A percentile compares a stretch with the other conserved stretches of the same genome.
These are phyloP conservation scores for Diaprepes abbreviatus DNA, from an alignment of 2,888 invertebrate genomes.

Conservation along the genomic window DNA sequence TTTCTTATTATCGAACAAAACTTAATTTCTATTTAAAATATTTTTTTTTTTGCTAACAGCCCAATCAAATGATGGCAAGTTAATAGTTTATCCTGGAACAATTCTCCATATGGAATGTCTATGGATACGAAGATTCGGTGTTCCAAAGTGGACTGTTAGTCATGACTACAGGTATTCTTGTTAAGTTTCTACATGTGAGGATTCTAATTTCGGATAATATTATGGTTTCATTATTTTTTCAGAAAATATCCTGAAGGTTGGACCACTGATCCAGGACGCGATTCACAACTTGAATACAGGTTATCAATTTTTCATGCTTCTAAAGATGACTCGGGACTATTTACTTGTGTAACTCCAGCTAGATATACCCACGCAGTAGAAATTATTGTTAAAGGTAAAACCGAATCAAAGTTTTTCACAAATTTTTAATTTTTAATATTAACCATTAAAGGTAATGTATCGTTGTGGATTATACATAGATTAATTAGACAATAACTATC, in stretches of 20 bases:
- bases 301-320: conserved; percentile 85
- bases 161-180: conserved; percentile 72
- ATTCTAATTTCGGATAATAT: neutral
- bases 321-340: conserved; percentile 87
- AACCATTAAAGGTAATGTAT: too few species aligned
- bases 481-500: too few species aligned
- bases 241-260: conserved; percentile 85
- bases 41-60: conserved; percentile 65
- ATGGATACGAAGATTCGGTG: conserved; percentile 88
- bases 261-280: conserved; percentile 85
- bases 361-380: conserved; percentile 85
- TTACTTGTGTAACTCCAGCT: conserved; percentile 88
- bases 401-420: neutral
- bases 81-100: conserved; percentile 88
- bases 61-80: conserved; percentile 87
- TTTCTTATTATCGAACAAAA: conserved; percentile 72
- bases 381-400: conserved; percentile 84
- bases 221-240: conserved; percentile 48
- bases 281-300: conserved; percentile 84
- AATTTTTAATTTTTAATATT: too few species aligned
- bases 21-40: neutral
- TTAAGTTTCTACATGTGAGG: neutral
- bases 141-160: conserved; percentile 87
- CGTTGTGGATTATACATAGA: too few species aligned
- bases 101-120: conserved; percentile 90